Evolutionary conservation across 2,888 invertebrate species (phyloP), one percentile per base, ranked within the genome.

Genomic region (Stenodema calcarata): DNA sequence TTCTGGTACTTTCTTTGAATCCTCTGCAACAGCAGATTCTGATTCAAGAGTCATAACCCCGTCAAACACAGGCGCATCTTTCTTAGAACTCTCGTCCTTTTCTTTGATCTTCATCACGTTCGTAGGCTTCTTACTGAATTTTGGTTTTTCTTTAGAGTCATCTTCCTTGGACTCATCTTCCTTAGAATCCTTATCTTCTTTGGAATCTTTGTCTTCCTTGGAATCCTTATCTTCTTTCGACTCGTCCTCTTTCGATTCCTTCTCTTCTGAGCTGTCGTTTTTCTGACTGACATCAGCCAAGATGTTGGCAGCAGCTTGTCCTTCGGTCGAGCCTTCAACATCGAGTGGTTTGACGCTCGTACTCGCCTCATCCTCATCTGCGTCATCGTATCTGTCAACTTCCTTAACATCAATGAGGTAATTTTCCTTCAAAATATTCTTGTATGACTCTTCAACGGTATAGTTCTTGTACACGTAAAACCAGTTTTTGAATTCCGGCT

Each of bases 381-480:
- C 78, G 18, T 87, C 87, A 70, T 92, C 91, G 87, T 93, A 93
- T 12, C 93, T 92, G 14, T 92, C 93, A 2, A 84, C 75, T 70
- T 92, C 93, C 89, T 93, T 93, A 0, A 94, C 94, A 47, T 94
- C 94, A 78, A 94, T 94, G 69, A 93, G 91, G 88, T 94, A 94
- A 89, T 93, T 92, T 80, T 93, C 92, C 90, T 92, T 92, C 1
- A 94, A 90, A 76, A 93, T 91, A 88, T 93, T 92, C 89, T 93
- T 93, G 90, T 93, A 94, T 30, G 93, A 93, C 62, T 94, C 93
- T 87, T 93, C 92, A 2, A 93, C 93, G 0, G 93, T 93, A 89
- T 93, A 93, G 89, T 94, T 94, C 89, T 93, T 93, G 90, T 94
- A 94, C 6, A 94, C 92, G 89, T 94, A 94, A 89, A 94, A 93